These are phyloP conservation scores for Chaetura pelagica DNA, from an alignment of 2,113 vertebrate genomes.

Conservation along the genomic window DNA sequence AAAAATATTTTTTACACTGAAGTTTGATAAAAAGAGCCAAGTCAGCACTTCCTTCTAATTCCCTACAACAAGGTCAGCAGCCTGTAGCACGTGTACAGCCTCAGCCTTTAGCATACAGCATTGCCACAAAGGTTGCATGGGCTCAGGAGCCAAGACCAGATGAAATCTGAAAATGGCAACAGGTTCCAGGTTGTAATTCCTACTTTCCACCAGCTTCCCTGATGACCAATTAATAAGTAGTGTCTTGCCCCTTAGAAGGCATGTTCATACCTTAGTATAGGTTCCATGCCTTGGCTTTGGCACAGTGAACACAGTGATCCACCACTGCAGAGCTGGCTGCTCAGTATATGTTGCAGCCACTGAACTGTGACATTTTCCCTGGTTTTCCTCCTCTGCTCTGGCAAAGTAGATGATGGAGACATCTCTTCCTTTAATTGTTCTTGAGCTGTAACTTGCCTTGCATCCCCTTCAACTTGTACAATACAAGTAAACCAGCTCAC, in stretches of 20 bases:
- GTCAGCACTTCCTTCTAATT: neutral
- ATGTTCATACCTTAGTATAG: rapidly evolving
- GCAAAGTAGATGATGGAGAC: neutral
- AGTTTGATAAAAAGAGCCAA: neutral
- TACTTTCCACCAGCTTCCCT: neutral
- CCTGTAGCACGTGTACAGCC: neutral
- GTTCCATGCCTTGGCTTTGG: neutral
- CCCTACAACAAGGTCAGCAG: neutral
- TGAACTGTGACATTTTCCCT: neutral
- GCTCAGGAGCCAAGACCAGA: neutral
- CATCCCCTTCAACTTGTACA: neutral
- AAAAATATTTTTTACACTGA: neutral
- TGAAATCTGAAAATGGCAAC: neutral
- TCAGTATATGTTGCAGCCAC: rapidly evolving
- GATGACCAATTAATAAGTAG: neutral
- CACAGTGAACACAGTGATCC: neutral
- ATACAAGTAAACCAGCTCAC: neutral
- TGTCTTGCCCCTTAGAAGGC: neutral
- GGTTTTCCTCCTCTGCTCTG: neutral
- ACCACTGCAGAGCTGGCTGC: neutral
- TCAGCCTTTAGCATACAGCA: neutral
- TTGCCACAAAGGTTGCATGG: neutral
- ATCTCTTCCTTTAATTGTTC: neutral
- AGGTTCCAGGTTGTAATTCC: neutral
- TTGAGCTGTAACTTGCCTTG: neutral